Evolutionary conservation across 2,113 vertebrate genomes (phyloP), one percentile per base, ranked within the genome.

Genomic region (Rhinichthys klamathensis): DNA sequence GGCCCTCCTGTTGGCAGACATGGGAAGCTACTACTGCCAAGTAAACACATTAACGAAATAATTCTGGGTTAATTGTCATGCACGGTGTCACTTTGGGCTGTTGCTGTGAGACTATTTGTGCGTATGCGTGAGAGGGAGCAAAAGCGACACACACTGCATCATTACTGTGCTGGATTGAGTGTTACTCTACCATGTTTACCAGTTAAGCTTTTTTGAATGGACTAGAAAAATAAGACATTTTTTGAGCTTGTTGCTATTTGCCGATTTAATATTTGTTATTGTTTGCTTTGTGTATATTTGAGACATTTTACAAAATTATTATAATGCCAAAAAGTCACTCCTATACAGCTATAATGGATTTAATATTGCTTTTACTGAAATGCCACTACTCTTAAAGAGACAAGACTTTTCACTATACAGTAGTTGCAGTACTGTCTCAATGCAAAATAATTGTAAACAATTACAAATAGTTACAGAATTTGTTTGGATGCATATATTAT

Each of bases 21-120:
- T 46, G 49, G 54, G 74, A 49, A 27, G 78, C 87, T 86, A 46
- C 54, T 75, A 67, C 80, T 86, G 86, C 90, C 87, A 91, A 90
- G 79, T 80, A 89, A 92, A 92, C 77, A 88, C 73, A 81, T 88
- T 88, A 85, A 88, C 88, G 85, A 82, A 86, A 89, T 90, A 83
- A 87, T 89, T 87, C 38, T 82, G 65, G 60, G 87, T 89, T 80
- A 83, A 81, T 86, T 49, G 70, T 61, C 70, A 73, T 90, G 84
- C 85, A 84, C 11, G 32, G 88, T 30, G 85, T 67, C 86, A 78
- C 87, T 74, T 69, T 75, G 61, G 81, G 84, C 75, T 54, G 79
- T 89, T 83, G 80, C 78, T 75, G 72, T 74, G 85, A 61, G 85
- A 65, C 15, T 56, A 18, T 86, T 78, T 81, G 84, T 79, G 44